Evolutionary conservation across 2,888 invertebrate genomes (phyloP), one percentile per base, ranked within the genome.

Genomic region (Conistra vaccinii): DNA sequence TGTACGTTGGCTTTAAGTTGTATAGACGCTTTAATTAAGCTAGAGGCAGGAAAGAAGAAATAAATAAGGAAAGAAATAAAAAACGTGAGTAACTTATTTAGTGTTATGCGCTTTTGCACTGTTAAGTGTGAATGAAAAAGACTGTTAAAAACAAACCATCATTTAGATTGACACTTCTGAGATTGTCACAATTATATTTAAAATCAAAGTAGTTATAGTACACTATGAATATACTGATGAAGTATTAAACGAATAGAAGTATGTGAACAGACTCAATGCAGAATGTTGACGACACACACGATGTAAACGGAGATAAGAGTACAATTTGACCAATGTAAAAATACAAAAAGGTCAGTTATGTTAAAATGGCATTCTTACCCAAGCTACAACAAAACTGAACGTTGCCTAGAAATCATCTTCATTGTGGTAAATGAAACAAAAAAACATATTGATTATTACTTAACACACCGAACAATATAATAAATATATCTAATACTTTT

Each of bases 1-100:
- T 70, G 74, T 83, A 61, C 4, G 17, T 70, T 57, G 42, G 20
- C n/a, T 68, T 73, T 63, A 55, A 60, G 12, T 29, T 57, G 29
- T 74, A 70, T 69, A 60, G 14, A n/a, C 35, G 32, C 14, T 45
- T 80, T 83, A 80, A 81, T 81, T 83, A 79, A 79, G 68, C 69
- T 83, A 81, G 76, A 35, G 60, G 17, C 35, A 45, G 35, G 39
- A 57, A 70, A 66, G 60, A 65, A 72, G 57, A 61, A 51, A 66
- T 69, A 71, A 68, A 57, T 39, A 66, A 42, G 55, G 6, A 32
- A 20, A 6, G 3, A 69, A 29, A 53, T 29, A 69, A 75, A 71
- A 48, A 53, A 65, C 42, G 57, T 35, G 26, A 62, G n/a, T 23
- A 39, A 12, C 14, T 76, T 77, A 69, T 76, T 60, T 51, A 35